Evolutionary conservation across 2,113 vertebrate genomes (phyloP).

Genomic region (Cairina moschata): DNA sequence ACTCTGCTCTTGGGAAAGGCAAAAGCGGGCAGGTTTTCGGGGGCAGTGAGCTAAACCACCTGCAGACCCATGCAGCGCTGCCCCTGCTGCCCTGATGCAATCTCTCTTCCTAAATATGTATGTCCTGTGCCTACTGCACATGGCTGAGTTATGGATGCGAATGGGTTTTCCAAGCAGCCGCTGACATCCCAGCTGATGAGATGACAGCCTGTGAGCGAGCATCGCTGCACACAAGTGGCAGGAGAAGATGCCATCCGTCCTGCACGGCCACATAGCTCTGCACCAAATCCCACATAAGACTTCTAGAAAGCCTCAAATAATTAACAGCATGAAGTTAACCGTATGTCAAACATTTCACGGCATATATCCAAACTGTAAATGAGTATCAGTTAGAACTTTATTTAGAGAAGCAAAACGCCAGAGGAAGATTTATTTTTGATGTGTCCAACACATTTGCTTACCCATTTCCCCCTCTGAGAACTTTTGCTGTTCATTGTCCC

Average conservation of each 20-base stretch:
- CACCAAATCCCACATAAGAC: not conserved
- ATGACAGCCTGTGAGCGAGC: not conserved
- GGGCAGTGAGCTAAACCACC: constrained; percentile 10
- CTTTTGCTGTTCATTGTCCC: not conserved
- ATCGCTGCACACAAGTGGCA: not conserved
- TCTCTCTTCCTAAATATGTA: not conserved
- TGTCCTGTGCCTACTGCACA: not conserved
- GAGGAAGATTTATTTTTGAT: not conserved
- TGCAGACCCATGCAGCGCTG: not conserved
- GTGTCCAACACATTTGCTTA: not conserved
- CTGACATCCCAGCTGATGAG: not conserved
- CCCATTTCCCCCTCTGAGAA: not conserved
- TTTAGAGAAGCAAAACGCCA: constrained; percentile 14
- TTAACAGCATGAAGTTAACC: not conserved
- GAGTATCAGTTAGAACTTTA: not conserved
- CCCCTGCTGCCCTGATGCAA: not conserved
- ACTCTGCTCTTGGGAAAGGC: not conserved
- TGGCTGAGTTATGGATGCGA: rapidly evolving
- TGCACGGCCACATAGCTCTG: not conserved
- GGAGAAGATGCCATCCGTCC: not conserved
- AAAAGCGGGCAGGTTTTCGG: rapidly evolving
- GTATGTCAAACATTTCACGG: not conserved
- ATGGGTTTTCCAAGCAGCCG: not conserved
- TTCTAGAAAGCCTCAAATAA: not conserved
- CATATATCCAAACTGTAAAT: not conserved